Evolutionary conservation across 2,113 vertebrate species (phyloP).

Genomic region (Chaenogobius annularis): DNA sequence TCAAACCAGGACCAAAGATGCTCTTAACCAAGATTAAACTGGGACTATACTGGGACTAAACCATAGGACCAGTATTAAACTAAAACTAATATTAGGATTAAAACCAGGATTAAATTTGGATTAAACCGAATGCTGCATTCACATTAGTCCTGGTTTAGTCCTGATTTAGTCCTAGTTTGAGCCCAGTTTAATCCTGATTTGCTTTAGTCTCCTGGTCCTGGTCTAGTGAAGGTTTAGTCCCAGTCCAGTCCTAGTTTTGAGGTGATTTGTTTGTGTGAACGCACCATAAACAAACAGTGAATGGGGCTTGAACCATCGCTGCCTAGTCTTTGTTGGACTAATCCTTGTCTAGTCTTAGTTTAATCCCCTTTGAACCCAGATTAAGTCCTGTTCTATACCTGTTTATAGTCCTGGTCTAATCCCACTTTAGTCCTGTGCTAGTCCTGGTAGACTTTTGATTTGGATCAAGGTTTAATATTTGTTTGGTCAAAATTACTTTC

Average conservation of each 20-base stretch:
- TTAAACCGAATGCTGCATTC: background rate
- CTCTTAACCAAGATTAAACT: background rate
- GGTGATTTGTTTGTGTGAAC: too few species aligned
- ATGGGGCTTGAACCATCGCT: background rate
- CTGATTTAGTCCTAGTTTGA: too few species aligned
- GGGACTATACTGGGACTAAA: too few species aligned
- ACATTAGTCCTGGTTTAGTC: too few species aligned
- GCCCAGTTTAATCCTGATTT: too few species aligned
- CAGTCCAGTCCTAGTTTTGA: too few species aligned
- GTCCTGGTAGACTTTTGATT: background rate
- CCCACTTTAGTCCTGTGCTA: background rate
- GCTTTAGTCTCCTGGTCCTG: too few species aligned
- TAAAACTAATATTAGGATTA: background rate
- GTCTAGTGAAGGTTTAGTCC: too few species aligned
- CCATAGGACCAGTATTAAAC: too few species aligned
- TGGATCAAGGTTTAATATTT: background rate
- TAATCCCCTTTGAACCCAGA: background rate
- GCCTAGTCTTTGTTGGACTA: background rate
- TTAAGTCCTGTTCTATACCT: background rate
- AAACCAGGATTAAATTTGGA: background rate
- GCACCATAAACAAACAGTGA: background rate
- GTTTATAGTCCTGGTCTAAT: background rate
- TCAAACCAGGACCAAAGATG: background rate
- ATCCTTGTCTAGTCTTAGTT: background rate
- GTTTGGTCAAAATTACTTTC: background rate